Evolutionary conservation across 2,888 invertebrate species (phyloP), one percentile per base, ranked within the genome.

Genomic region (Rhagophthalmus giganteus): DNA sequence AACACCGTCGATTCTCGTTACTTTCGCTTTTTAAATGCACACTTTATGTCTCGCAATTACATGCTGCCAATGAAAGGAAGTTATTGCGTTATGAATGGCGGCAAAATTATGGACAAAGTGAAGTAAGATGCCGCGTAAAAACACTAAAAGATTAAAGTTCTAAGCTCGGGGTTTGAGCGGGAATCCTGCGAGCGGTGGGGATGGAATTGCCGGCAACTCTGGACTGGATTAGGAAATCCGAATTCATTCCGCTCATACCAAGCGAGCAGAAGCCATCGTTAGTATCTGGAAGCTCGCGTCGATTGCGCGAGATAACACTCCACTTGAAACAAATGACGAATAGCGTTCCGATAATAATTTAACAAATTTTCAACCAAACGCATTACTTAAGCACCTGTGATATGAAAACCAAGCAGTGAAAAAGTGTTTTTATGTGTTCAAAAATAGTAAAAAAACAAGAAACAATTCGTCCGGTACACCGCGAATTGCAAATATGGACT

Each of bases 401-500:
- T 53, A 53, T 42, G 37, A 47, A 32, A 48, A 41, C 37, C 31
- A 34, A 45, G 35, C 46, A 49, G 54, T 54, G 54, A 45, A 37
- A 34, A 32, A 46, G 46, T 47, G 52, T 34, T 45, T 46, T 48
- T 49, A 49, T 49, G 52, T 52, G 52, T 52, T 46, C 46, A 52
- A 32, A n/a, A n/a, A n/a, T n/a, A n/a, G 20, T 25, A 38, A 7
- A 35, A 14, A 24, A 20, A 14, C 20, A 42, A 50, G 33, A 27
- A 44, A 37, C 34, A 42, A 46, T 52, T 52, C 37, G 31, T 27
- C 25, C 45, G 42, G 52, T 52, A 26, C 24, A 27, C 14, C 47
- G 52, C 35, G 54, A 49, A 34, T 41, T 42, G 54, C 54, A 54
- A 55, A 55, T 55, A 55, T 55, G 55, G 54, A 54, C 54, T 51